phyloP scores from a whole-genome alignment of 2,113 vertebrate genomes.

The Desmodus rotundus region DNA sequence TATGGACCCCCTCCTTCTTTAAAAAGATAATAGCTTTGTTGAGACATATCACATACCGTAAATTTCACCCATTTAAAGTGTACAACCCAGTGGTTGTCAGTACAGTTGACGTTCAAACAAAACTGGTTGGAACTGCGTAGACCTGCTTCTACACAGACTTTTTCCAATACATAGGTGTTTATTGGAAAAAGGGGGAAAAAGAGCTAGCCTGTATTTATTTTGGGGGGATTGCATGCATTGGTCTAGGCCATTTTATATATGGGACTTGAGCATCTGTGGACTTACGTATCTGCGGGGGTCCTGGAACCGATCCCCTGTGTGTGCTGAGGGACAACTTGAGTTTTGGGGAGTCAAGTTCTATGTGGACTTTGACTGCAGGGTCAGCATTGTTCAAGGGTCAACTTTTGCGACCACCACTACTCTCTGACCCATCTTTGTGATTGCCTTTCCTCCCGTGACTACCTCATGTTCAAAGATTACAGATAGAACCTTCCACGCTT shows the following conservation, averaged over 20 bases:
- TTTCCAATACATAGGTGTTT: no score
- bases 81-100: background rate
- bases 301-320: background rate
- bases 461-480: background rate
- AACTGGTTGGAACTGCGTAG: background rate
- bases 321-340: background rate
- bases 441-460: background rate
- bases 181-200: no score
- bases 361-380: background rate
- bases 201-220: background rate
- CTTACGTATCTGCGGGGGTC: background rate
- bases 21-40: background rate
- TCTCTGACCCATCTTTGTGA: background rate
- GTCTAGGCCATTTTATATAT: background rate
- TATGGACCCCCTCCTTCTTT: background rate
- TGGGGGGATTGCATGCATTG: no score
- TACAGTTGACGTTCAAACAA: background rate
- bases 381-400: background rate
- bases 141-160: background rate
- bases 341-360: background rate
- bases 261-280: background rate
- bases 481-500: background rate
- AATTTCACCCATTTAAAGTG: background rate
- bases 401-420: background rate
- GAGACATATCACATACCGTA: background rate